phyloP scores from a whole-genome alignment of 2,113 vertebrate genomes.

The Tyrannus savana region DNA sequence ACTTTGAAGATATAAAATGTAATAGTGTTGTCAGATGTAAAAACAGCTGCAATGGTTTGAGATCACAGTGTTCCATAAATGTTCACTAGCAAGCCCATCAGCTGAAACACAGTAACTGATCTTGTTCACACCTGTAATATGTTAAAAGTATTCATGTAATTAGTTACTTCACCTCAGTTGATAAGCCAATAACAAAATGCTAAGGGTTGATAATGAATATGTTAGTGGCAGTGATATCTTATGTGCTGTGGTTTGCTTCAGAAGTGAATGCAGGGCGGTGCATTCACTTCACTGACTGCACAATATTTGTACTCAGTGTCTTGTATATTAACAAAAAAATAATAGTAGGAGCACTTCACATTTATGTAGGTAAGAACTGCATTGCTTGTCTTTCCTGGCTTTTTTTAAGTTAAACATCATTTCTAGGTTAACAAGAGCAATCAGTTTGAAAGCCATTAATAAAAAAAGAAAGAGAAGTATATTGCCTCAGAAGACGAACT shows the following conservation, averaged over 20 bases:
- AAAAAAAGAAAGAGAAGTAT: neutral
- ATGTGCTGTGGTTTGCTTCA: neutral
- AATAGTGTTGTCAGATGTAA: neutral
- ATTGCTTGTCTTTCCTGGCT: neutral
- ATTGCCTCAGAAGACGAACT: neutral
- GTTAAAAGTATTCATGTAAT: neutral
- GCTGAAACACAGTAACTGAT: neutral
- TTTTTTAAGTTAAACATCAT: neutral
- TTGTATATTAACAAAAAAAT: neutral
- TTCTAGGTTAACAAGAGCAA: neutral
- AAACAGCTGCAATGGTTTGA: neutral
- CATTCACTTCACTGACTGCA: neutral
- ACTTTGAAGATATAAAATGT: neutral
- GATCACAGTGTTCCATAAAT: neutral
- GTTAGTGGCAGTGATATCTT: neutral
- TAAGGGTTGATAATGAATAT: neutral
- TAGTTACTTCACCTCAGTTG: neutral
- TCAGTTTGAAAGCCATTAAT: neutral
- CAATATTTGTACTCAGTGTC: fast-evolving
- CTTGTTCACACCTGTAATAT: neutral
- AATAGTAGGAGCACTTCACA: neutral
- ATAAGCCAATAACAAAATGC: neutral
- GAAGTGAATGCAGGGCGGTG: neutral
- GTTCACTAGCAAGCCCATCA: neutral
- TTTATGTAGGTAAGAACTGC: neutral